Percentiles rank a stretch among this genome's conserved stretches.
These are phyloP conservation scores for Onthophagus taurus DNA, from an alignment of 1,140 invertebrate species.

Conservation along the genomic window DNA sequence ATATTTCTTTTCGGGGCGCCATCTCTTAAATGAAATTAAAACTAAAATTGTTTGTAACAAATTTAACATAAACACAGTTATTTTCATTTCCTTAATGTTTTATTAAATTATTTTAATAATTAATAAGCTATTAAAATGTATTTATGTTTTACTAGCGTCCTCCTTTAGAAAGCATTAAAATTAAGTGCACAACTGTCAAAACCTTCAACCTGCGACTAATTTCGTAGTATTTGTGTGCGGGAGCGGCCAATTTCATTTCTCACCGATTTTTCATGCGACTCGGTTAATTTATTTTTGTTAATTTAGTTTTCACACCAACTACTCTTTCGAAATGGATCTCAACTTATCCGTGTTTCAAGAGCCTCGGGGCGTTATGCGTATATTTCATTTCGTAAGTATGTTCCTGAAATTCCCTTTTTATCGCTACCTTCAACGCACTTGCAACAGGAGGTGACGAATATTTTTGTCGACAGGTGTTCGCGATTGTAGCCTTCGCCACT, in stretches of 20 bases:
- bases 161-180: too few relatives aligned
- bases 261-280: neutral
- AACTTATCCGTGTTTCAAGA: conserved; percentile 46
- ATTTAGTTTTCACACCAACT: neutral
- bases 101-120: too few relatives aligned
- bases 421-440: too few relatives aligned
- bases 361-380: conserved; percentile 49
- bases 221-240: conserved; percentile 3
- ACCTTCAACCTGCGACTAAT: neutral
- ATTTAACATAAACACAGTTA: too few relatives aligned
- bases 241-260: neutral
- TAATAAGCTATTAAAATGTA: too few relatives aligned
- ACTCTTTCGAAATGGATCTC: conserved; percentile 34
- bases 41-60: too few relatives aligned
- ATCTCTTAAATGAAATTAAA: too few relatives aligned
- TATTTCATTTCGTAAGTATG: conserved; percentile 45
- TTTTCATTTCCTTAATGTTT: too few relatives aligned
- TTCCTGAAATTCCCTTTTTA: too few relatives aligned
- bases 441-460: conserved; percentile 9
- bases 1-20: too few relatives aligned
- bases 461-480: conserved; percentile 40
- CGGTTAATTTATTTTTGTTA: neutral
- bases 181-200: too few relatives aligned
- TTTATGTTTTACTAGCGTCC: too few relatives aligned
- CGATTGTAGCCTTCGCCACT: conserved; percentile 50